phyloP scores from a whole-genome alignment of 2,113 vertebrate species.

The Sander lucioperca region DNA sequence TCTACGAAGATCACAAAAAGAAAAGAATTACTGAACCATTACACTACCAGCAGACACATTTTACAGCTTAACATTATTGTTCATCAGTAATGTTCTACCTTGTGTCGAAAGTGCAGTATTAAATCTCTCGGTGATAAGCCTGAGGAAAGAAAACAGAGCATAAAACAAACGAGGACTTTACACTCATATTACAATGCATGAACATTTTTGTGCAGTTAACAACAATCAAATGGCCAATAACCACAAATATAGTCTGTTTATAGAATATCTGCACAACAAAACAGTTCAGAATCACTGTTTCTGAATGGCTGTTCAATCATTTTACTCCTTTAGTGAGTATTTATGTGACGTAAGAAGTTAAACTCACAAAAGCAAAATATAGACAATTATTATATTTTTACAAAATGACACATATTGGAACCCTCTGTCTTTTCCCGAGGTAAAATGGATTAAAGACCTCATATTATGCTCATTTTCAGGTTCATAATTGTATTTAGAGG shows the following conservation, averaged over 20 bases:
- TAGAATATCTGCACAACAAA: not conserved
- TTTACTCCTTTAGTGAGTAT: not conserved
- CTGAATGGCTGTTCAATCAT: not conserved
- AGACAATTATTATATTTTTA: not conserved
- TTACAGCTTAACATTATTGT: not conserved
- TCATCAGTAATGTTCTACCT: slow-evolving; percentile 82
- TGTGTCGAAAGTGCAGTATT: slow-evolving; percentile 96
- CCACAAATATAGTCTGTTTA: not conserved
- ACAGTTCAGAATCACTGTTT: not conserved
- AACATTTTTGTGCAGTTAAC: not conserved
- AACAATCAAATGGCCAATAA: not conserved
- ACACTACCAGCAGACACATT: not conserved
- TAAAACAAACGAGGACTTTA: not conserved
- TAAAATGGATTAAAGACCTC: not conserved
- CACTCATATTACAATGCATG: not conserved
- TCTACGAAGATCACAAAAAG: slow-evolving; percentile 76
- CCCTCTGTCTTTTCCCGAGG: not conserved
- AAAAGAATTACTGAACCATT: not conserved
- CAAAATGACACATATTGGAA: not conserved
- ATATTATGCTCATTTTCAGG: no score
- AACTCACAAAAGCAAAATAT: not conserved
- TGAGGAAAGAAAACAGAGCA: slow-evolving; percentile 59
- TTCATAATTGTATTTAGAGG: no score
- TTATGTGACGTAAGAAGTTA: not conserved
- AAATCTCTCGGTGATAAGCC: slow-evolving; percentile 97